Evolutionary conservation across 2,888 invertebrate species (phyloP).

Genomic region (Carcina quercana): DNA sequence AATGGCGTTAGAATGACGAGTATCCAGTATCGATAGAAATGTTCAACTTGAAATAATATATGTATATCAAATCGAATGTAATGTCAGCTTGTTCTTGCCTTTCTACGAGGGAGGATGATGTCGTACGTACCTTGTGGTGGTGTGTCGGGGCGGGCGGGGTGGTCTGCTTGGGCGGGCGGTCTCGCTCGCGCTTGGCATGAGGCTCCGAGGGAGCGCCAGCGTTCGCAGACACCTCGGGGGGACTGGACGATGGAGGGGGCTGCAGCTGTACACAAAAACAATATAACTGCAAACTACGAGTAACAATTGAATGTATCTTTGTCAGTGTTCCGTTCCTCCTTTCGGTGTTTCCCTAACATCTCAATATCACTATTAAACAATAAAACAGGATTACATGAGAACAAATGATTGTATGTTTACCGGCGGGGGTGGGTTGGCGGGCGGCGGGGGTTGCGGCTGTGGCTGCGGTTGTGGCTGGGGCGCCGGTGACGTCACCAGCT

Average conservation of each 20-base stretch:
- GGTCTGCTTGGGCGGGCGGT: constrained; percentile 21
- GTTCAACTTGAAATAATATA: too few relatives aligned
- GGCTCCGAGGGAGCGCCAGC: constrained; percentile 45
- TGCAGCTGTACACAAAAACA: constrained; percentile 11
- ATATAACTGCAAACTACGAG: constrained; percentile 21
- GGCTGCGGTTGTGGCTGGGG: constrained; percentile 26
- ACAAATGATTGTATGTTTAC: too few relatives aligned
- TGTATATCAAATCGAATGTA: too few relatives aligned
- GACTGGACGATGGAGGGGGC: constrained; percentile 34
- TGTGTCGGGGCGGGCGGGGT: constrained; percentile 18
- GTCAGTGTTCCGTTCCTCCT: too few relatives aligned
- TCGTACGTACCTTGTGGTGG: constrained; percentile 22
- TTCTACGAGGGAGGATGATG: too few relatives aligned
- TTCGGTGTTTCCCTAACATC: too few relatives aligned
- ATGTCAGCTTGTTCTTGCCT: too few relatives aligned
- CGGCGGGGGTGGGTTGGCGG: constrained; percentile 21
- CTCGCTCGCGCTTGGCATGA: constrained; percentile 31
- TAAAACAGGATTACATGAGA: too few relatives aligned
- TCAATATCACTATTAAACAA: too few relatives aligned
- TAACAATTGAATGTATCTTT: constrained; percentile 3
- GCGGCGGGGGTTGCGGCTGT: constrained; percentile 24
- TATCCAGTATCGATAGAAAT: too few relatives aligned
- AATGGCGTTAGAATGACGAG: too few relatives aligned
- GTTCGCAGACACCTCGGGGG: constrained; percentile 64
- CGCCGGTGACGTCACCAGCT: constrained; percentile 69